Evolutionary conservation across 2,113 vertebrate species (phyloP), one percentile per base, ranked within the genome.

Genomic region (Leuciscus idus): DNA sequence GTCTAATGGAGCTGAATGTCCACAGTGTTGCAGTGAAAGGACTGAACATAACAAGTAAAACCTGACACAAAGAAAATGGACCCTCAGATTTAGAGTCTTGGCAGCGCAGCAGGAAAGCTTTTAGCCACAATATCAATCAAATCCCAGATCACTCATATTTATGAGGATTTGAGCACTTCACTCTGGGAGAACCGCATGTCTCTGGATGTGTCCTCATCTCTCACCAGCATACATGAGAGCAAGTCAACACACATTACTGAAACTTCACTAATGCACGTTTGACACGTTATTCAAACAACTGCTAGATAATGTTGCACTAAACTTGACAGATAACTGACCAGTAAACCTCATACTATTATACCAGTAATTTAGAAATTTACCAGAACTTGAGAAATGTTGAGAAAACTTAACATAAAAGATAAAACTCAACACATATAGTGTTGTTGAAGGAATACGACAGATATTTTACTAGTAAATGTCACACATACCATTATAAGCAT

Each of bases 81-180:
- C 55, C 46, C 61, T 85, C 48, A 28, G 76, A 85, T 72, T 79
- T 30, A 79, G 57, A 66, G 78, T 28, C 70, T 81, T 85, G 62
- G 84, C 84, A 33, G 39, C 52, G 7, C 36, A 81, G 78, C 82
- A 74, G 13, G 64, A 81, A 76, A 36, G 66, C 68, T 87, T 87
- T 87, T 87, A 87, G 72, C 59, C 43, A 23, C 33, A 57, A 78
- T 76, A 85, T 85, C 17, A 83, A 85, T 83, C 83, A 85, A 70
- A 33, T 30, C 50, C 48, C 61, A 11, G 36, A 21, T 70, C 50
- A 17, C 80, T 82, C 59, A 70, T 70, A 82, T 70, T 82, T 70
- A 82, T 77, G 28, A 77, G 75, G 75, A 77, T 77, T 77, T 77
- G 46, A 82, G 12, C 43, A 70, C 75, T 52, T 66, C 4, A 52